Base-by-base conservation (phyloP, 2,797 vertebrate species). In the Toxotes lorentzi region DNA sequence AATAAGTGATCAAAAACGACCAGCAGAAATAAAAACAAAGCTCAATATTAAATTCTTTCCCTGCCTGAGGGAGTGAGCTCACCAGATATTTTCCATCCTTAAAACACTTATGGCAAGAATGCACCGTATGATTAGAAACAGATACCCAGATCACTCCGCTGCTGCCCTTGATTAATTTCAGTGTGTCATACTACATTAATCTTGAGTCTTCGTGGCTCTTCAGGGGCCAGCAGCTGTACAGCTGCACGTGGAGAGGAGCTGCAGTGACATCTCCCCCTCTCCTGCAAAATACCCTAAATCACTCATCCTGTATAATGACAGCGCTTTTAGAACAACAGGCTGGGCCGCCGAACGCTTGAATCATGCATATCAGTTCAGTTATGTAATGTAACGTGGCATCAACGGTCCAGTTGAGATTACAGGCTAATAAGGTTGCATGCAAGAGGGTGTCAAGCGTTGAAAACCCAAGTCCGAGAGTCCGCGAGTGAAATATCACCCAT, bases 41-140 rank as follows among this genome's bases (percentile, higher is more conserved):
- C 50, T 72, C 34, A 34, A 34, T 34, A 45, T 71, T 34, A n/a
- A 17, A 17, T 86, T 84, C 51, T 34, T 74, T 64, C 60, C 24
- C 58, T 66, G 57, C 19, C 21, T 59, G 68, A 77, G 32, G 50
- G 69, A 16, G 41, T 84, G 82, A 89, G 75, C 34, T 89, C 86
- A 87, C 53, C 24, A 64, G 78, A 88, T 85, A 84, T 56, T 88
- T 90, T 88, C 84, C 86, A 68, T 79, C 76, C 9, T 48, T 41
- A 53, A 77, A 74, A 57, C 78, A 58, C 34, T 67, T 30, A 65
- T 82, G 86, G 83, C 78, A 85, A 45, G 40, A 69, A 79, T 27
- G 59, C 21, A 7, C 14, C 23, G 24, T 24, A 51, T 88, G 81
- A 90, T 90, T 82, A 23, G 81, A 86, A 90, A 66, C 85, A 88